phyloP scores from a whole-genome alignment of 2,888 invertebrate species.

The Machimus rusticus region DNA sequence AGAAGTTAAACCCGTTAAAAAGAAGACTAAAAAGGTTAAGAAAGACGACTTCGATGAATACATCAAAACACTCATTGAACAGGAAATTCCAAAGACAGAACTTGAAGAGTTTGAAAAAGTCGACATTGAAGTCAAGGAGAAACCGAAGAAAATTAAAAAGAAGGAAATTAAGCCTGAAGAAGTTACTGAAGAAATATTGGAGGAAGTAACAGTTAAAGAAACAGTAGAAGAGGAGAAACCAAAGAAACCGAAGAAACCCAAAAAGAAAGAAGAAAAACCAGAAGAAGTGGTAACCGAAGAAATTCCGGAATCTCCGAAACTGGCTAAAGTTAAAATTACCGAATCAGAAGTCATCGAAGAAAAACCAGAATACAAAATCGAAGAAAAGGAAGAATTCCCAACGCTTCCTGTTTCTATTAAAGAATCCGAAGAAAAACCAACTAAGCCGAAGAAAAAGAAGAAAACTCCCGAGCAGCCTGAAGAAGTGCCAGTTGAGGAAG shows the following conservation, averaged over 20 bases:
- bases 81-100: conserved; percentile 59
- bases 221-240: conserved; percentile 63
- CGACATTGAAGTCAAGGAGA: conserved; percentile 56
- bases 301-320: conserved; percentile 48
- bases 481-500: conserved; percentile 50
- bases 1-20: conserved; percentile 41
- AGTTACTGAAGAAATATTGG: conserved; percentile 59
- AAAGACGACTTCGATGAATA: conserved; percentile 57
- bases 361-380: conserved; percentile 43
- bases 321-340: conserved; percentile 45
- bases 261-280: conserved; percentile 55
- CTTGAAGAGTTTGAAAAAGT: conserved; percentile 62
- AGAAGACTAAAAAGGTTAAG: conserved; percentile 56
- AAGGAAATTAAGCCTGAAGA: conserved; percentile 56
- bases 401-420: conserved; percentile 7
- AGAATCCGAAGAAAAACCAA: conserved; percentile 28
- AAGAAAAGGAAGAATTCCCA: neutral
- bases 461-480: conserved; percentile 48
- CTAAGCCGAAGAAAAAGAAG: conserved; percentile 30
- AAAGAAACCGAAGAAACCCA: conserved; percentile 62
- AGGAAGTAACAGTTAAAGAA: conserved; percentile 55
- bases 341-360: conserved; percentile 42
- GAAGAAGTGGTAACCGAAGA: conserved; percentile 55
- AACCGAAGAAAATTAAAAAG: conserved; percentile 59
- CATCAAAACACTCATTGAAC: conserved; percentile 56